Base-by-base conservation (phyloP, 2,113 vertebrate species). In the Cercopithecus mona region DNA sequence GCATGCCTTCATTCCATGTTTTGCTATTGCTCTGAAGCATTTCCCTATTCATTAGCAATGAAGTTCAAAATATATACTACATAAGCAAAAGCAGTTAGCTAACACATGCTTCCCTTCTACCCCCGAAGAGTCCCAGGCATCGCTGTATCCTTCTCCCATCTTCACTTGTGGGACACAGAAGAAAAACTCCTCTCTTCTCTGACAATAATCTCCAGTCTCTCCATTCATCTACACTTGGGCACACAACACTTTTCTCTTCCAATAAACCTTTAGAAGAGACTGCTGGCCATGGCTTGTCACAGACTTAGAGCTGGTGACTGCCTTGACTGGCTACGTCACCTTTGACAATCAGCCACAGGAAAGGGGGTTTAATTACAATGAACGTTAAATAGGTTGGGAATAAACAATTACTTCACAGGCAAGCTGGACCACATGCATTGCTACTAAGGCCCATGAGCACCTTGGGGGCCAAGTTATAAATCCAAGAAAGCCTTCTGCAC, bases 301-400 rank as follows among this genome's bases (percentile, higher is more conserved):
- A 87, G 32, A 66, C 55, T 48, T 13, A 66, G 45, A 66, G n/a
- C 43, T 40, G 48, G 55, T 48, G 52, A 72, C 18, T 38, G 14
- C 64, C 18, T 45, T 43, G 75, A 64, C 6, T 8, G 13, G 20
- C n/a, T 64, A 17, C 1, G 0, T 88, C 90, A 93, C n/a, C 43
- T 72, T 9, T 50, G 89, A 89, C 17, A 57, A 23, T 73, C 88
- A 88, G 76, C 91, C 94, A 97, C 94, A 97, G 82, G 88, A 94
- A 92, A 92, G 55, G 38, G 13, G 25, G 0, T 81, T 96, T 93
- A 64, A 95, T 78, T 72, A 89, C 93, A 96, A 68, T 81, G 92
- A 70, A 93, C 78, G 79, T 75, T 75, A 76, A 93, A 88, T 92
- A 90, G 76, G 11, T 30, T 55, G 43, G 64, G 64, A 50, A 38